Base-by-base conservation (phyloP, 2,888 invertebrate species). In the Diaperis boleti region DNA sequence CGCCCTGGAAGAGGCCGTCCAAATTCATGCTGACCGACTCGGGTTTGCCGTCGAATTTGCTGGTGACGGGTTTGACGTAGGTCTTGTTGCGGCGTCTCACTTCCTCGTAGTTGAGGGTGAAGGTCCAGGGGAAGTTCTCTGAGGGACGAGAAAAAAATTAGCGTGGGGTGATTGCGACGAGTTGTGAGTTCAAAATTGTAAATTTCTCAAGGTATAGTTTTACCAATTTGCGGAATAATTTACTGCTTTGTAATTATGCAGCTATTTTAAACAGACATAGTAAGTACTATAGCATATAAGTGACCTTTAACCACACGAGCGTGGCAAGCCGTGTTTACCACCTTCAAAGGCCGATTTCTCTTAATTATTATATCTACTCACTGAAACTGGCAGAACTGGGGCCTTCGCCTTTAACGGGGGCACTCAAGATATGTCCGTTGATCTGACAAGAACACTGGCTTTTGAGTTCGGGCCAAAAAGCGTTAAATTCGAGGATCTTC, bases 1-100 rank as follows among this genome's bases (percentile, higher is more conserved):
- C 47, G 15, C 29, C 31, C n/a, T 14, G 13, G 20, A 45, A 45
- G n/a, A 47, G 47, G 13, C 15, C 14, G 4, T 31, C 47, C 7
- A 47, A 5, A 7, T 47, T 6, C 8, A 47, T 29, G 15, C 3
- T 11, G 10, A 47, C 14, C 13, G 15, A 29, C 10, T 47, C 47
- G 4, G 47, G 47, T 13, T 31, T 31, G 3, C 47, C 47, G 14
- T 31, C 15, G 7, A 47, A 29, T 8, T 31, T 29, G 2, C n/a
- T 8, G 3, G 14, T 31, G 7, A 29, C 17, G 11, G 29, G 6
- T 3, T 47, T 26, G 7, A 17, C 17, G 26, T 31, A 47, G 10
- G 47, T 47, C 6, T 47, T 47, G 4, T 17, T 17, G 8, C 17
- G 29, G 14, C 17, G 22, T 31, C n/a, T 31, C 2, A 31, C 29